A percentile compares a stretch with the other conserved stretches of the same genome.
These are phyloP conservation scores for Neopelma chrysocephalum DNA, from an alignment of 2,797 vertebrate genomes.

Conservation along the genomic window DNA sequence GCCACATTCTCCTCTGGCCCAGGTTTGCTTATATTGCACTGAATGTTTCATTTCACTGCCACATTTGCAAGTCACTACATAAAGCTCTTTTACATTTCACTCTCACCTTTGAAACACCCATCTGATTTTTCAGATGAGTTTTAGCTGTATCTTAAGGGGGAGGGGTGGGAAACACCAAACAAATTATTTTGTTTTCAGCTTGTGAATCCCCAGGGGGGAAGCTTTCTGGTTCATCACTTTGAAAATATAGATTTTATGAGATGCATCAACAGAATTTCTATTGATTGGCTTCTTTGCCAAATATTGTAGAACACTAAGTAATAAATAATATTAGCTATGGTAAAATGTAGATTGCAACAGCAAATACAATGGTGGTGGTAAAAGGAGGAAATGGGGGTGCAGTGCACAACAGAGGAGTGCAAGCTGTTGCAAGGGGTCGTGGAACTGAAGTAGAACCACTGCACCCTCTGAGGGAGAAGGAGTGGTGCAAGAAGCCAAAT, in stretches of 20 bases:
- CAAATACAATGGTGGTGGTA: neutral
- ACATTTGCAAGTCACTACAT: neutral
- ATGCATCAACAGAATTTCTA: neutral
- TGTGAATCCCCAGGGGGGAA: neutral
- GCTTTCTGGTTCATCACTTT: slow-evolving; percentile 7
- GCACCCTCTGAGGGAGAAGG: neutral
- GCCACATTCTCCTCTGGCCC: neutral
- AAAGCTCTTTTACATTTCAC: neutral
- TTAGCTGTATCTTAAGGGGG: neutral
- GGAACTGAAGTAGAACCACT: neutral
- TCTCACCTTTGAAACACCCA: neutral
- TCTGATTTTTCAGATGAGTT: slow-evolving; percentile 18
- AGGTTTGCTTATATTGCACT: neutral
- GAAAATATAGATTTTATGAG: slow-evolving; percentile 10
- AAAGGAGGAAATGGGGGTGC: neutral
- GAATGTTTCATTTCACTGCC: slow-evolving; percentile 16
- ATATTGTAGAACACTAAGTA: neutral
- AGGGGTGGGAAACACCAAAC: neutral
- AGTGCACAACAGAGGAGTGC: neutral
- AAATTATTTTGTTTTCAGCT: neutral
- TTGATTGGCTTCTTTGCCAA: slow-evolving; percentile 25
- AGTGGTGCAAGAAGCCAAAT: neutral
- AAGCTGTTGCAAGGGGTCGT: neutral
- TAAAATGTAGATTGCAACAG: neutral
- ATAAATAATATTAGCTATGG: slow-evolving; percentile 35